These are phyloP conservation scores for Epiblema foenella DNA, from an alignment of 2,888 invertebrate genomes.

Conservation along the genomic window DNA sequence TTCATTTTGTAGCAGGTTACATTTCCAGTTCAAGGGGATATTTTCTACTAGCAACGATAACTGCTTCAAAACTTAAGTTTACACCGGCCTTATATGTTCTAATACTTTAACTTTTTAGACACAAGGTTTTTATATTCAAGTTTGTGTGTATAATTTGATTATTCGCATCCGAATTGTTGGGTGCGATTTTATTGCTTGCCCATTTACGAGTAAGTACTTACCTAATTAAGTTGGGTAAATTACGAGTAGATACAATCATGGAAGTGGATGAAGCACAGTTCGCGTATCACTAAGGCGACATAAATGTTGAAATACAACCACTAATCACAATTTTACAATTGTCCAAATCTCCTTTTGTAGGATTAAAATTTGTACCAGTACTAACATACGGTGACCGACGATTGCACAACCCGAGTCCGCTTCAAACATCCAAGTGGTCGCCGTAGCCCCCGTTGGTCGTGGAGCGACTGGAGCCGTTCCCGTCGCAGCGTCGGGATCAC, in stretches of 20 bases:
- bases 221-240: background rate
- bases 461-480: slow-evolving; percentile 35
- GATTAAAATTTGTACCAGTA: background rate
- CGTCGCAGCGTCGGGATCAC: slow-evolving; percentile 56
- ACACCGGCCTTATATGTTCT: background rate
- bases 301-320: slow-evolving; percentile 3
- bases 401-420: background rate
- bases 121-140: background rate
- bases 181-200: slow-evolving; percentile 15
- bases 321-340: background rate
- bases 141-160: slow-evolving; percentile 14
- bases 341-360: slow-evolving; percentile 5
- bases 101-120: background rate
- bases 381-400: slow-evolving; percentile 14
- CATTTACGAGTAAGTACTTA: background rate
- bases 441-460: slow-evolving; percentile 25
- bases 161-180: background rate
- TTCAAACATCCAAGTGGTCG: slow-evolving; percentile 33
- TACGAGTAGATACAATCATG: background rate
- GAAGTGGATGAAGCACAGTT: background rate
- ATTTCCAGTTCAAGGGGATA: background rate
- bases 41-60: background rate
- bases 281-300: background rate
- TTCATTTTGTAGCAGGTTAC: background rate
- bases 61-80: background rate